phyloP scores from a whole-genome alignment of 2,113 vertebrate species.

The Dromas ardeola region DNA sequence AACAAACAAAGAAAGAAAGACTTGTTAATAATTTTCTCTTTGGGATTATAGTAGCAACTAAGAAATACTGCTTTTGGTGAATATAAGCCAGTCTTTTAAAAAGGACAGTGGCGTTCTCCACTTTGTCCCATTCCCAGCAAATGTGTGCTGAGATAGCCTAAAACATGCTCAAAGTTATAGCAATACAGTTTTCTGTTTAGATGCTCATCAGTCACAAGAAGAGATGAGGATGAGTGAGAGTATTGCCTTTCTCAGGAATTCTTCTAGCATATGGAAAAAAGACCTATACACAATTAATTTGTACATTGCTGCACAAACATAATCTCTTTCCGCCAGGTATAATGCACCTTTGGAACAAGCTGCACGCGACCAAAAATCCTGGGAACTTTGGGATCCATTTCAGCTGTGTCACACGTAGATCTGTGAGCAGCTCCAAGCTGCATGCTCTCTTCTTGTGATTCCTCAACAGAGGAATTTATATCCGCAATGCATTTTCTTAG shows the following conservation, averaged over 20 bases:
- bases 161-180: constrained; percentile 65
- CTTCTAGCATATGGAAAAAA: constrained; percentile 51
- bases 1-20: neutral
- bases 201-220: constrained; percentile 27
- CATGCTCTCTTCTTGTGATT: neutral
- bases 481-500: constrained; percentile 6
- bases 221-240: constrained; percentile 14
- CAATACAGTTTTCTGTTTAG: constrained; percentile 25
- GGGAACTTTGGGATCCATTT: neutral
- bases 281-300: constrained; percentile 43
- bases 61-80: constrained; percentile 41
- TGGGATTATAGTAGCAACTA: constrained; percentile 44
- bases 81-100: constrained; percentile 39
- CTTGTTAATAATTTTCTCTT: neutral
- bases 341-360: constrained; percentile 45
- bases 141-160: constrained; percentile 36
- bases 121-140: constrained; percentile 23
- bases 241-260: constrained; percentile 60
- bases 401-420: neutral
- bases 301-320: constrained; percentile 44
- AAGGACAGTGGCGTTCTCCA: constrained; percentile 27
- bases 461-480: constrained; percentile 7
- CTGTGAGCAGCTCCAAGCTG: constrained; percentile 32
- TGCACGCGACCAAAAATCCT: neutral
- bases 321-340: neutral